Conservation (phyloP, 2,797 vertebrate genomes). For the Hydrophis major region DNA sequence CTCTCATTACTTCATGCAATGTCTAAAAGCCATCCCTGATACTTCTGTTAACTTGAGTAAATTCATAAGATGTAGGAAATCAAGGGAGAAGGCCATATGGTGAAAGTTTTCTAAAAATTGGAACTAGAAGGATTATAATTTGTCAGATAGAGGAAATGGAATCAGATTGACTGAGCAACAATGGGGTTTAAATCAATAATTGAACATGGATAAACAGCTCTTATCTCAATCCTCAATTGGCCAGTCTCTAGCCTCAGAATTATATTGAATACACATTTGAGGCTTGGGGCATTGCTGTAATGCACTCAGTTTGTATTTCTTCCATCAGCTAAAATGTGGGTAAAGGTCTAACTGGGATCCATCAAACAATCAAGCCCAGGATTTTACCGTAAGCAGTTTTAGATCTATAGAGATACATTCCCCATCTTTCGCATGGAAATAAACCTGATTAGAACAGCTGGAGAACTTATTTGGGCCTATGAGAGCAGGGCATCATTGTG, state of each 20-base stretch:
- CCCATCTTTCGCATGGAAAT: not conserved
- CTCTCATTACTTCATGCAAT: not conserved
- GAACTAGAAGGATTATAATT: not conserved
- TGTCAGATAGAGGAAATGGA: not conserved
- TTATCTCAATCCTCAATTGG: not conserved
- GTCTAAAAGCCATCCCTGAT: not conserved
- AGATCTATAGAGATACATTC: not conserved
- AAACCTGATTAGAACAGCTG: not conserved
- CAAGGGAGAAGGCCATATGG: not conserved
- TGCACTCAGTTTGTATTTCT: not conserved
- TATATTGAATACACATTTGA: not conserved
- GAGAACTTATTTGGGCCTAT: not conserved
- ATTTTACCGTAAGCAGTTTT: not conserved
- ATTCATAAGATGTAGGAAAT: not conserved
- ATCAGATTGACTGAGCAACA: not conserved
- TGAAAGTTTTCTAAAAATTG: not conserved
- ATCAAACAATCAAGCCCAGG: not conserved
- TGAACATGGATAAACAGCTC: not conserved
- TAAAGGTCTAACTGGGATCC: not conserved
- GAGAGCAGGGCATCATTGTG: not conserved
- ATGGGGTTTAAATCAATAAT: not conserved
- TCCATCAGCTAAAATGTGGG: not conserved
- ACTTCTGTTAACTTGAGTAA: not conserved
- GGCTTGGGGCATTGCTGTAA: not conserved
- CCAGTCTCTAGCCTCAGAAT: not conserved